A percentile compares a stretch with the other conserved stretches of the same genome.
These are phyloP conservation scores for Allophyes oxyacanthae DNA, from an alignment of 2,888 invertebrate species.

Conservation along the genomic window DNA sequence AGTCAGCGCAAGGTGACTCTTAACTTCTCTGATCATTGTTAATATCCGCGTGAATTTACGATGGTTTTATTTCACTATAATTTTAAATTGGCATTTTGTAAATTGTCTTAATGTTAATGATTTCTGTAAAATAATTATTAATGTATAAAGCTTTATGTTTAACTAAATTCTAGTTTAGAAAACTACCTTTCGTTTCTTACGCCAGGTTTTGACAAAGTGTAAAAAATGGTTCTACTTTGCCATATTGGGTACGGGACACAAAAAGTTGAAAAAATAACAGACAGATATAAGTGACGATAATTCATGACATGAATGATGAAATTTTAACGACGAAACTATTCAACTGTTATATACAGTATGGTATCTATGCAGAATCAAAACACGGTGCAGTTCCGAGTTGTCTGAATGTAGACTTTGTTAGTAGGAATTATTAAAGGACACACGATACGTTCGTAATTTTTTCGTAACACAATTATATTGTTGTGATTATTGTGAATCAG, in stretches of 20 bases:
- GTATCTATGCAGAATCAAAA: slow-evolving; percentile 33
- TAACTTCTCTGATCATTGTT: no score
- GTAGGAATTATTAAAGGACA: slow-evolving; percentile 41
- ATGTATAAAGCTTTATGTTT: not conserved
- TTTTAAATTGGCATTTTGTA: slow-evolving; percentile 9
- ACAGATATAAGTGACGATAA: no score
- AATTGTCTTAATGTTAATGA: slow-evolving; percentile 9
- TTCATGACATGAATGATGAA: not conserved
- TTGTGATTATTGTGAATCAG: slow-evolving; percentile 78
- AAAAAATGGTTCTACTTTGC: slow-evolving; percentile 33
- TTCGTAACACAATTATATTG: slow-evolving; percentile 64
- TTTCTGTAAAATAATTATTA: slow-evolving; percentile 18
- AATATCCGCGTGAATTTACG: not conserved
- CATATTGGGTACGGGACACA: slow-evolving; percentile 38
- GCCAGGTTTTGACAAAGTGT: slow-evolving; percentile 13
- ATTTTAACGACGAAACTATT: slow-evolving; percentile 4
- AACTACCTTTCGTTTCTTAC: slow-evolving; percentile 5
- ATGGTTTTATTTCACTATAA: slow-evolving; percentile 10
- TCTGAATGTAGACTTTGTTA: slow-evolving; percentile 37
- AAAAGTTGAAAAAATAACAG: slow-evolving; percentile 13
- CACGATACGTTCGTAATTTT: slow-evolving; percentile 37
- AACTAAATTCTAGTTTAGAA: not conserved
- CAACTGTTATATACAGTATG: not conserved
- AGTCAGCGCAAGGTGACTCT: slow-evolving; percentile 26
- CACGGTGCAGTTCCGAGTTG: slow-evolving; percentile 18